These are phyloP conservation scores for Eudemis profundana DNA, from an alignment of 2,888 invertebrate species.

Conservation along the genomic window DNA sequence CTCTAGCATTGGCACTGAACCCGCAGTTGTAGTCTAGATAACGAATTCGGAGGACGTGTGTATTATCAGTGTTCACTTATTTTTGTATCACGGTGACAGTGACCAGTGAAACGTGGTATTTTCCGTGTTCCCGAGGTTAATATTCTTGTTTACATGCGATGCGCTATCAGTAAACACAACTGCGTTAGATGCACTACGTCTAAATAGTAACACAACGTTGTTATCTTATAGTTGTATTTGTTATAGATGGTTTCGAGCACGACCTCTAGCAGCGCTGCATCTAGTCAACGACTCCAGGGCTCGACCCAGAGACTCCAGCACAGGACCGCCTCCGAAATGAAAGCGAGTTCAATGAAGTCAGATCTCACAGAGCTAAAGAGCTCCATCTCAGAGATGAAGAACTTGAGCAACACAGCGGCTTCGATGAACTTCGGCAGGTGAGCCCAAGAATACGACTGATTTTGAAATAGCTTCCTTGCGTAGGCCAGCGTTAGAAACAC, in stretches of 20 bases:
- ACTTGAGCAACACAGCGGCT: slow-evolving; percentile 82
- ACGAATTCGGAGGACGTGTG: slow-evolving; percentile 68
- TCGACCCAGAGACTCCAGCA: slow-evolving; percentile 83
- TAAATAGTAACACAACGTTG: slow-evolving; percentile 11
- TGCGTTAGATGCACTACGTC: slow-evolving; percentile 39
- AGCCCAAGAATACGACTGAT: slow-evolving; percentile 46
- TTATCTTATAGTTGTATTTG: slow-evolving; percentile 46
- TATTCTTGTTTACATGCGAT: slow-evolving; percentile 51
- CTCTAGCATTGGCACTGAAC: slow-evolving; percentile 82
- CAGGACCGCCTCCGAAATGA: slow-evolving; percentile 89
- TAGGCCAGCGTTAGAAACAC: slow-evolving; percentile 47
- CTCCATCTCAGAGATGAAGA: slow-evolving; percentile 95
- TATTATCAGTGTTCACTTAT: slow-evolving; percentile 50
- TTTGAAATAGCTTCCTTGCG: slow-evolving; percentile 42
- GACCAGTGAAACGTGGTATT: slow-evolving; percentile 30
- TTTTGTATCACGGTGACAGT: slow-evolving; percentile 44
- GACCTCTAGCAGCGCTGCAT: slow-evolving; percentile 85
- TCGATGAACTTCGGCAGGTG: slow-evolving; percentile 79
- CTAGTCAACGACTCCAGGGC: slow-evolving; percentile 86
- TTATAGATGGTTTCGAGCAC: slow-evolving; percentile 85
- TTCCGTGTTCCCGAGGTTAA: slow-evolving; percentile 49
- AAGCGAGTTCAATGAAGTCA: slow-evolving; percentile 92
- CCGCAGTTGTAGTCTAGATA: slow-evolving; percentile 79
- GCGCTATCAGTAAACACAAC: slow-evolving; percentile 42
- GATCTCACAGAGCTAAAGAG: slow-evolving; percentile 92